Percentiles rank a stretch among this genome's conserved stretches.
Conservation (phyloP, 1,140 invertebrate species). For the Coenobita brevimanus region DNA sequence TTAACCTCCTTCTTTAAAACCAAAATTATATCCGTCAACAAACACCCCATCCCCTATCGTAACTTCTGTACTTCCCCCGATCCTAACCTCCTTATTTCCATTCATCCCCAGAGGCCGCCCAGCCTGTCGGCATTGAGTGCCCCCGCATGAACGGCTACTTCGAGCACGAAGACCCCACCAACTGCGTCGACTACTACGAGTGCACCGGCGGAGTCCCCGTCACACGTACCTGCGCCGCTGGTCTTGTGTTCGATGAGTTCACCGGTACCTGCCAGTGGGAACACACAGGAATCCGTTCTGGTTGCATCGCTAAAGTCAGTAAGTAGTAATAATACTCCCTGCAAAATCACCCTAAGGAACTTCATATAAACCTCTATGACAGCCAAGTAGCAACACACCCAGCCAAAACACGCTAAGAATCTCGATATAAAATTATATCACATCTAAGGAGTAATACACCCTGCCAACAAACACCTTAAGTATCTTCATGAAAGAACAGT, state of each 20-base stretch:
- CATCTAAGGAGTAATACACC: no score
- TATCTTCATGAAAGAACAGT: no score
- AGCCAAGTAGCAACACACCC: no score
- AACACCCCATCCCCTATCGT: background rate
- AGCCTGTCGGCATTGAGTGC: slow-evolving; percentile 75
- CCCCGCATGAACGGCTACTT: slow-evolving; percentile 88
- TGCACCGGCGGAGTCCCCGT: slow-evolving; percentile 85
- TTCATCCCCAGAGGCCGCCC: slow-evolving; percentile 69
- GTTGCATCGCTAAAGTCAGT: slow-evolving; percentile 40
- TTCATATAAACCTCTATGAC: no score
- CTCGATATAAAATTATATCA: no score
- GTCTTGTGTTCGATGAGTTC: slow-evolving; percentile 87
- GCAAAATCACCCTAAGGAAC: no score
- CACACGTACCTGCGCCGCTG: slow-evolving; percentile 84
- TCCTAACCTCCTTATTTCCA: background rate
- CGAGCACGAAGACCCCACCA: slow-evolving; percentile 83
- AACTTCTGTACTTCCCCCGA: background rate
- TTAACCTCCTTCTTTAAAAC: no score
- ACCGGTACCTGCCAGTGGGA: slow-evolving; percentile 87
- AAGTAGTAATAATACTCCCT: no score
- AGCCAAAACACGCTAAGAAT: no score
- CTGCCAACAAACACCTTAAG: no score
- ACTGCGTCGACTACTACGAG: slow-evolving; percentile 88
- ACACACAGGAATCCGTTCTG: slow-evolving; percentile 74
- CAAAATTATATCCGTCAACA: no score